Percentiles rank a stretch among this genome's conserved stretches.
Conservation (phyloP, 2,888 invertebrate genomes). For the Dasypolia templi region DNA sequence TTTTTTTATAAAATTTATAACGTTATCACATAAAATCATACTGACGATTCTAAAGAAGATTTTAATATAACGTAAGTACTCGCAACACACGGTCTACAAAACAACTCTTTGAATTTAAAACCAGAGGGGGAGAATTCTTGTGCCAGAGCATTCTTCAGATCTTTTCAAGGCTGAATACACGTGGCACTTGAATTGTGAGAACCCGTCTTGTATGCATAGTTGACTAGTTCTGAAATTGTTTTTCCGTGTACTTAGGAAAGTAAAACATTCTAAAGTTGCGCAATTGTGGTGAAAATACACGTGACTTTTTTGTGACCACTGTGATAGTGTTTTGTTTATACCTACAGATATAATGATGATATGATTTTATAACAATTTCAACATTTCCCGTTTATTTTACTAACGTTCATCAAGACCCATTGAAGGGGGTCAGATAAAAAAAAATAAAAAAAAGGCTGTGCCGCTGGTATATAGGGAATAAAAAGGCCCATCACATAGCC, state of each 20-base stretch:
- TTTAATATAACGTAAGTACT: slow-evolving; percentile 1
- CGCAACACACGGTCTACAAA: neutral
- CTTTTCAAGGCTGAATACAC: slow-evolving; percentile 54
- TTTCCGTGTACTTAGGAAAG: slow-evolving; percentile 36
- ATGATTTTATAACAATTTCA: too few relatives aligned
- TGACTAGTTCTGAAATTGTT: slow-evolving; percentile 54
- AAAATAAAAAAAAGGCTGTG: too few relatives aligned
- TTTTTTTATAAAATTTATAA: neutral
- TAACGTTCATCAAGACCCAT: too few relatives aligned
- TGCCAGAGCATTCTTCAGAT: slow-evolving; percentile 45
- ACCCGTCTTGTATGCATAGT: slow-evolving; percentile 52
- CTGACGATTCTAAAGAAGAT: neutral
- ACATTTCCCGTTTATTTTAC: too few relatives aligned
- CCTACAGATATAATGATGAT: too few relatives aligned
- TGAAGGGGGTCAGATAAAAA: too few relatives aligned
- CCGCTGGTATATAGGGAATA: too few relatives aligned
- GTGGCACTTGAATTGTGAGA: slow-evolving; percentile 45
- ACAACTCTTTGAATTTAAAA: slow-evolving; percentile 47
- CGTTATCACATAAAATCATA: neutral
- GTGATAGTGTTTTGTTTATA: neutral
- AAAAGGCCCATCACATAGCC: too few relatives aligned
- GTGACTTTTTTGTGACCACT: neutral
- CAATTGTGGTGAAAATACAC: neutral
- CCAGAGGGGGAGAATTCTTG: slow-evolving; percentile 32
- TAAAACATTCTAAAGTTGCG: slow-evolving; percentile 24